Percentiles rank a stretch among this genome's conserved stretches.
phyloP scores from a whole-genome alignment of 2,113 vertebrate species.

The Anarrhichthys ocellatus region DNA sequence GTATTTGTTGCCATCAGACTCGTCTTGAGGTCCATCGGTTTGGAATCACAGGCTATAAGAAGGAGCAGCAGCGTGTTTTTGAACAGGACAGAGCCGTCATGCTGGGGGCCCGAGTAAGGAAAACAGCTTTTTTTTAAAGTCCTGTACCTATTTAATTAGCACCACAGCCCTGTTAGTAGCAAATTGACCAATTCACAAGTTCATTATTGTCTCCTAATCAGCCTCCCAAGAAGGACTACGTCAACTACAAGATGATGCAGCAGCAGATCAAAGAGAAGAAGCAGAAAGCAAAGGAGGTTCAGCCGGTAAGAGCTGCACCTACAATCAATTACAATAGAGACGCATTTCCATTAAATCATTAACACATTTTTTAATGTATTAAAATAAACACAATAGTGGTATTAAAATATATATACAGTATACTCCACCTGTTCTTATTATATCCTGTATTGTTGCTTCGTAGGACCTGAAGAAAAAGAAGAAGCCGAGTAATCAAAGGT shows the following conservation, averaged over 20 bases:
- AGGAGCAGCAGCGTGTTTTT: conserved; percentile 90
- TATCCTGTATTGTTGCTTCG: neutral
- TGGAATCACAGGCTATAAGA: conserved; percentile 94
- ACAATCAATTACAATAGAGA: neutral
- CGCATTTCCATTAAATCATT: neutral
- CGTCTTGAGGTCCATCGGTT: conserved; percentile 96
- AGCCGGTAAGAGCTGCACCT: conserved; percentile 79
- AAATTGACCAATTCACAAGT: neutral
- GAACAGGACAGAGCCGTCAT: conserved; percentile 93
- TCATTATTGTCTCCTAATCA: conserved; percentile 62
- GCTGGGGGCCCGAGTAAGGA: conserved; percentile 91
- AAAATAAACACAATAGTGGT: neutral
- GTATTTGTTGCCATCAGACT: conserved; percentile 79
- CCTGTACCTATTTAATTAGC: neutral
- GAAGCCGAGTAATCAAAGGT: conserved; percentile 85
- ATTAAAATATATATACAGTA: too few species aligned
- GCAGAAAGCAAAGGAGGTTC: conserved; percentile 74
- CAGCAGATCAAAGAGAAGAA: conserved; percentile 88
- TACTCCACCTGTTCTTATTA: neutral
- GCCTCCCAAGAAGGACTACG: conserved; percentile 89
- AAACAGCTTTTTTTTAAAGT: neutral
- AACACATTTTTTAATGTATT: neutral
- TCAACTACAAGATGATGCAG: conserved; percentile 93
- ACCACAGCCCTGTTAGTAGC: neutral
- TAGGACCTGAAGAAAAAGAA: conserved; percentile 85